Evolutionary conservation across 92 coral and sea anemone genomes (phyloP).

Genomic region (Actinernus sp.): DNA sequence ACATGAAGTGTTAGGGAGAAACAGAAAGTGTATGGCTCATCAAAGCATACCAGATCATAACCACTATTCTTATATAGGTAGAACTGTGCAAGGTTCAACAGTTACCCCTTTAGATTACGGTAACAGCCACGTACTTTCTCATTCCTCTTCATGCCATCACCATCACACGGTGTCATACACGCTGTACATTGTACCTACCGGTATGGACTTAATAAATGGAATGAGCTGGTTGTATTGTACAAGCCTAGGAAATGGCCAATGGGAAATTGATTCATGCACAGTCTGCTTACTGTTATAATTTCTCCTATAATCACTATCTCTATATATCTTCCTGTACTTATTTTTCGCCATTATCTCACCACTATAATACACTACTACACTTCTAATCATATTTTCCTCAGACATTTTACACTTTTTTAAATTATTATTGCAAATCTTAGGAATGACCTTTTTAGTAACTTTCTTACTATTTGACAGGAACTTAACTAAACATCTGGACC

Average conservation of each 20-base stretch:
- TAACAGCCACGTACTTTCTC: constrained; percentile 3
- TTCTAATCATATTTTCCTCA: not conserved
- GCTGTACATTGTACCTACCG: not conserved
- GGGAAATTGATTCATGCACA: not conserved
- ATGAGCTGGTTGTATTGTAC: not conserved
- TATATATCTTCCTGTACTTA: constrained; percentile 1
- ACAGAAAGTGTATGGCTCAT: not conserved
- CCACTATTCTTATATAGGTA: not conserved
- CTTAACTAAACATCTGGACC: not conserved
- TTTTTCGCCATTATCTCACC: constrained; percentile 1
- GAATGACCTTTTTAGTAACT: not conserved
- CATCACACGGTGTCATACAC: not conserved
- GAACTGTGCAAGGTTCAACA: not conserved
- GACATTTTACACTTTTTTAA: too few species aligned
- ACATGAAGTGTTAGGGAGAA: not conserved
- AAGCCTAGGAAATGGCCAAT: not conserved
- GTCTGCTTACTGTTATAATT: not conserved
- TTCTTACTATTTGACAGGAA: not conserved
- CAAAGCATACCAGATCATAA: not conserved
- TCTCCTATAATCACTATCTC: not conserved
- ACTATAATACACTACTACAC: not conserved
- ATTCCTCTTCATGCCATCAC: not conserved
- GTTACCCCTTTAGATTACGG: not conserved
- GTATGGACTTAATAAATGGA: not conserved
- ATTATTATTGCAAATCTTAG: not conserved